Base-by-base conservation (phyloP, 2,113 vertebrate genomes). In the Cottus gobio region DNA sequence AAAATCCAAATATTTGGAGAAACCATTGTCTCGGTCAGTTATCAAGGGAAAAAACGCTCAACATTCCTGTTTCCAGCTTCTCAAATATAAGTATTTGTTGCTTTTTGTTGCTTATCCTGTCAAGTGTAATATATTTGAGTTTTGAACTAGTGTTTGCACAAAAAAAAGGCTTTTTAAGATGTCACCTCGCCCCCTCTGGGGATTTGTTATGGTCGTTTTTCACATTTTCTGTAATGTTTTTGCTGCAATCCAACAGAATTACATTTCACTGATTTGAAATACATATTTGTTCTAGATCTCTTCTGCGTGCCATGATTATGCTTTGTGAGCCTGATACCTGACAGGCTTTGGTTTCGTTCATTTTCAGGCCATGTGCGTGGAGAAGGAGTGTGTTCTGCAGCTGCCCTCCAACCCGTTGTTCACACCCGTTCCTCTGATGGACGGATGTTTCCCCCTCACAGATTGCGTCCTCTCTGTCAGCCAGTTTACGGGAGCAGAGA, bases 381-480 rank as follows among this genome's bases (percentile, higher is more conserved):
- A 99, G 82, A 96, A 93, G 87, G 96, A 97, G 90, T 87, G 87
- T 65, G 84, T 98, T 56, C 76, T 98, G 84, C 94, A 95, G 26
- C 92, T 96, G 16, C 89, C 71, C 3, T 96, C 96, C 63, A 97
- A 96, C 92, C 95, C 97, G 24, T 93, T 99, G 75, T 99, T 98
- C 93, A 96, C 94, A 1, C 98, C 98, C 18, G 92, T 99, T n/a
- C 83, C 94, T 15, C 87, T 97, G 80, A 94, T 95, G 94, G 94
- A 96, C 68, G 96, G 96, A 86, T 73, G 81, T 75, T 87, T 90
- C 26, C 97, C 98, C 44, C 94, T 99, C 75, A 93, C 89, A 58
- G 89, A 86, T 26, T 99, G 97, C 62, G 95, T 99, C 42, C 96
- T 99, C 69, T 99, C 98, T 0, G 95, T 99, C 85, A 99, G 97